These are phyloP conservation scores for Noctua janthe DNA, from an alignment of 2,888 invertebrate species.

Conservation along the genomic window DNA sequence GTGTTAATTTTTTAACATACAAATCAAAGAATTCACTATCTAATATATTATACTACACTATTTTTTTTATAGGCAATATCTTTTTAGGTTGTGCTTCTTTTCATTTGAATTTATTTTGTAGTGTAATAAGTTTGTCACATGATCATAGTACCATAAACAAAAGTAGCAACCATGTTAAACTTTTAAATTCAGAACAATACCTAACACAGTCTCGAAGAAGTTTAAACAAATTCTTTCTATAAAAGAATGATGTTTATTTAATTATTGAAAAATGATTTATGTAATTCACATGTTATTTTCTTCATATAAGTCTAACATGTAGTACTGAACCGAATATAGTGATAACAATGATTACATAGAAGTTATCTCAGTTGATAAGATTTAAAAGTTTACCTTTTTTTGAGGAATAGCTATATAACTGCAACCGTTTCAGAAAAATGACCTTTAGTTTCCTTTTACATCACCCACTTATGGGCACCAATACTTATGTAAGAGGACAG, in stretches of 20 bases:
- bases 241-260: not conserved
- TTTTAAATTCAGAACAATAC: constrained; percentile 3
- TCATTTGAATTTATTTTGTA: constrained; percentile 1
- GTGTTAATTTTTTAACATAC: constrained; percentile 7
- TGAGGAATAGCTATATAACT: not conserved
- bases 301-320: constrained; percentile 17
- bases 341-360: constrained; percentile 71
- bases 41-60: not conserved
- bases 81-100: not conserved
- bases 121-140: constrained; percentile 47
- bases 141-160: constrained; percentile 55
- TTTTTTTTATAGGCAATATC: not conserved
- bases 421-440: not conserved
- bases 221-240: not conserved
- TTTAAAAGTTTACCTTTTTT: constrained; percentile 7
- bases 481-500: not conserved
- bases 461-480: not conserved
- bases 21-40: not conserved
- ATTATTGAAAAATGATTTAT: constrained; percentile 12
- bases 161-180: constrained; percentile 10
- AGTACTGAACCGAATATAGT: constrained; percentile 42
- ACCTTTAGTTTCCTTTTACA: not conserved
- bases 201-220: not conserved
- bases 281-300: constrained; percentile 10
- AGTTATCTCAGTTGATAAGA: constrained; percentile 63